These are phyloP conservation scores for Dynastes maya DNA, from an alignment of 2,888 invertebrate genomes.

Conservation along the genomic window DNA sequence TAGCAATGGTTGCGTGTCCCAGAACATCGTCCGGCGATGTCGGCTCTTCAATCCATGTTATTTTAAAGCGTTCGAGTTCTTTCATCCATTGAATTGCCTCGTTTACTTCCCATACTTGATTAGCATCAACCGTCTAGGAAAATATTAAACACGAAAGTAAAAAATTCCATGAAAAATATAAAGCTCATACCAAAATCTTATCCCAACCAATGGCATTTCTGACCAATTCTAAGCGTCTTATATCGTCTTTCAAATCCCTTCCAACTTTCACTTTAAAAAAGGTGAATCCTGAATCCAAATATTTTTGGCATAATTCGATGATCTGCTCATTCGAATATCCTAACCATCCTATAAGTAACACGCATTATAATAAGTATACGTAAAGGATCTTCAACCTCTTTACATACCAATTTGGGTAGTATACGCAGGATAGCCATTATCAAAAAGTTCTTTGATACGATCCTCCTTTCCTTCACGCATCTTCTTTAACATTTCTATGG, in stretches of 20 bases:
- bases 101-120: conserved; percentile 90
- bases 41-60: conserved; percentile 94
- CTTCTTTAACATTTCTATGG: conserved; percentile 78
- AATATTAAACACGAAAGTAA: neutral
- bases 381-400: conserved; percentile 54
- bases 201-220: conserved; percentile 84
- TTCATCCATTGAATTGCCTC: conserved; percentile 92
- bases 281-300: conserved; percentile 82
- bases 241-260: conserved; percentile 82
- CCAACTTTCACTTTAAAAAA: conserved; percentile 96
- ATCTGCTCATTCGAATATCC: conserved; percentile 88
- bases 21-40: conserved; percentile 92
- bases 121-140: conserved; percentile 88
- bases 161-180: neutral
- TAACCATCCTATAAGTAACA: conserved; percentile 84
- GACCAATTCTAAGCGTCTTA: conserved; percentile 80
- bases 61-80: conserved; percentile 80
- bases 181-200: conserved; percentile 76
- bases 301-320: conserved; percentile 79
- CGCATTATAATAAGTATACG: neutral
- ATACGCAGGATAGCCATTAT: conserved; percentile 88
- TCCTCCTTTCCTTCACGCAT: conserved; percentile 75
- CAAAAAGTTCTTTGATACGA: conserved; percentile 76
- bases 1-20: conserved; percentile 87
- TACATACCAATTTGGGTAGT: conserved; percentile 85